Evolutionary conservation across 2,888 invertebrate species (phyloP), one percentile per base, ranked within the genome.

Genomic region (Lacanobia wlatinum): DNA sequence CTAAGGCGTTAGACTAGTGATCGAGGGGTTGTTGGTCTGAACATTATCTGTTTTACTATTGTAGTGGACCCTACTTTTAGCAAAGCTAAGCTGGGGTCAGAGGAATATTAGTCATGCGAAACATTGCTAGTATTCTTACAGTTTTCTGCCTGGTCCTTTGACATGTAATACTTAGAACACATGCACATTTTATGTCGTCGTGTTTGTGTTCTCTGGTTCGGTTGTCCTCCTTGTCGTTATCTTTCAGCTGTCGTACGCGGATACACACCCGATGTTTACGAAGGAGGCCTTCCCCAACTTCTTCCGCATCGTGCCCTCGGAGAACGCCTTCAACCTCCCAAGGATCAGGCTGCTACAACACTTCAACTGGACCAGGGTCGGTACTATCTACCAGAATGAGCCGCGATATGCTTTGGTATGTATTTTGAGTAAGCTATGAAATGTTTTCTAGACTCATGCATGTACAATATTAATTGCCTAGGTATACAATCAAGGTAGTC

Each of bases 341-440:
- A 97, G 99, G 43, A 97, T 99, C 69, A 97, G 98, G 8, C 96
- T 99, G 48, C 96, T 99, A 82, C 97, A 97, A 90, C 97, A 98
- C 88, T 99, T 99, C 96, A 99, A 99, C 95, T 99, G 99, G 99
- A 99, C 99, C 0, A 96, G 98, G 76, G 99, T 99, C 50, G 99
- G 99, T 2, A 99, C 99, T 2, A 97, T 99, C 80, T 99, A 99
- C 92, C 99, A 99, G 94, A 99, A 99, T 92, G 98, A 99, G 88
- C 99, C 99, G 0, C 96, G 99, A 93, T 99, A 99, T 92, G 98
- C 99, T 6, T 95, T 99, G 96, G 98, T 98, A 92, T 97, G 59
- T 21, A 6, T 40, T 40, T 40, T 23, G 14, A 10, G 52, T 52
- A 21, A 46, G 10, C 43, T 43, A 43, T 12, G 43, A 12, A 12